Conservation (phyloP, 1,140 invertebrate genomes). For the Globodera rostochiensis region DNA sequence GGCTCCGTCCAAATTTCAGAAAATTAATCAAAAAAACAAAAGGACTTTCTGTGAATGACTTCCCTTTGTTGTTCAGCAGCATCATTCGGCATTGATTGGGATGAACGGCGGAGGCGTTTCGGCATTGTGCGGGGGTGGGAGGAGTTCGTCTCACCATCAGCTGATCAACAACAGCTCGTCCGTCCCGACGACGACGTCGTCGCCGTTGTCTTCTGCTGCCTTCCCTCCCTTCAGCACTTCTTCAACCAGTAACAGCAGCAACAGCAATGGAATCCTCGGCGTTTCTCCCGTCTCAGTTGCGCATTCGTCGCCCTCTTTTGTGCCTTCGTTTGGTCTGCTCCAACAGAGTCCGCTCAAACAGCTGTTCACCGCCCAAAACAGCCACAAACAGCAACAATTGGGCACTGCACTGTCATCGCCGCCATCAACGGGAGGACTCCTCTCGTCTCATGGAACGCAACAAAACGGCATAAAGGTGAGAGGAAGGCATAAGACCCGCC, state of each 20-base stretch:
- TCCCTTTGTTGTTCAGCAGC: not conserved
- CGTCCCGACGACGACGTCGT: not conserved
- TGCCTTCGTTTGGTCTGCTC: not conserved
- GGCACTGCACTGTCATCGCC: not conserved
- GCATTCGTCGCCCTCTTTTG: slow-evolving; percentile 23
- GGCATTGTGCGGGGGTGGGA: too few relatives aligned
- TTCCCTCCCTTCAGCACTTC: not conserved
- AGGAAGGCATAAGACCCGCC: not conserved
- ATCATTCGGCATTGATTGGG: not conserved
- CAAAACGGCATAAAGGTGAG: not conserved
- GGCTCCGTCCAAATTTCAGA: too few relatives aligned
- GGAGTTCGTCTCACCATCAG: not conserved
- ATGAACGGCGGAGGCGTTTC: not conserved
- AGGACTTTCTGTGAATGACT: too few relatives aligned
- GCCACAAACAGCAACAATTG: slow-evolving; percentile 1
- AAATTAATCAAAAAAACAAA: too few relatives aligned
- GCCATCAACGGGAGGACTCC: not conserved
- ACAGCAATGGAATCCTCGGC: slow-evolving; percentile 6
- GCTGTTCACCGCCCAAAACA: not conserved
- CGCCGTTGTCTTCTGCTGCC: not conserved
- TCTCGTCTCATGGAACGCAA: not conserved
- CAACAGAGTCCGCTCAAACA: slow-evolving; percentile 21
- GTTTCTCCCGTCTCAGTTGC: not conserved
- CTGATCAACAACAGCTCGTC: not conserved
- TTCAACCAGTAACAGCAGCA: not conserved